phyloP scores from a whole-genome alignment of 2,113 vertebrate species.

The Rhinolophus ferrumequinum region DNA sequence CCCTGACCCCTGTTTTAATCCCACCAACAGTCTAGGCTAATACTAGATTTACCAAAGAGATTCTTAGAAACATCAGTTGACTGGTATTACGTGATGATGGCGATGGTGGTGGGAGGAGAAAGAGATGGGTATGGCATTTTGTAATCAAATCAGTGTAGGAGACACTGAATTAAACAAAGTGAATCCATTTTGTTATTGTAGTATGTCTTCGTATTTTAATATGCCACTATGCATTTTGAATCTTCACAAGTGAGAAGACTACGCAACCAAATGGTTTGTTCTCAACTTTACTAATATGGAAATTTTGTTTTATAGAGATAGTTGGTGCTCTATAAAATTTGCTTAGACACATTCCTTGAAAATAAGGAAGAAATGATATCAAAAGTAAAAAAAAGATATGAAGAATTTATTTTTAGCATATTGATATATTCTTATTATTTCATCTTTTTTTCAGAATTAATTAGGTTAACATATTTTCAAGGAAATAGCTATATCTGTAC shows the following conservation, averaged over 20 bases:
- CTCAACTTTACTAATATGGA: background rate
- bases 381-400: background rate
- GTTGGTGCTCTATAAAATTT: background rate
- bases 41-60: background rate
- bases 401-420: background rate
- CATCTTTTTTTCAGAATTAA: background rate
- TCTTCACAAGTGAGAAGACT: background rate
- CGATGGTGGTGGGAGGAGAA: accelerated
- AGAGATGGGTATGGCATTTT: background rate
- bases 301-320: background rate
- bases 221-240: background rate
- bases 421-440: background rate
- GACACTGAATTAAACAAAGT: background rate
- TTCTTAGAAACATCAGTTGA: background rate
- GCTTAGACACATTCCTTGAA: background rate
- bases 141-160: background rate
- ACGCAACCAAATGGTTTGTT: background rate
- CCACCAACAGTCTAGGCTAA: background rate
- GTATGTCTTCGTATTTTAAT: background rate
- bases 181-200: background rate
- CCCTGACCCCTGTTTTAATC: background rate
- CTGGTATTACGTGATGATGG: background rate
- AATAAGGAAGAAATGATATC: background rate
- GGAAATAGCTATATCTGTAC: background rate
- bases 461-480: background rate